A percentile compares a stretch with the other conserved stretches of the same genome.
These are phyloP conservation scores for Cremastinae sp. DNA, from an alignment of 2,888 invertebrate species.

Conservation along the genomic window DNA sequence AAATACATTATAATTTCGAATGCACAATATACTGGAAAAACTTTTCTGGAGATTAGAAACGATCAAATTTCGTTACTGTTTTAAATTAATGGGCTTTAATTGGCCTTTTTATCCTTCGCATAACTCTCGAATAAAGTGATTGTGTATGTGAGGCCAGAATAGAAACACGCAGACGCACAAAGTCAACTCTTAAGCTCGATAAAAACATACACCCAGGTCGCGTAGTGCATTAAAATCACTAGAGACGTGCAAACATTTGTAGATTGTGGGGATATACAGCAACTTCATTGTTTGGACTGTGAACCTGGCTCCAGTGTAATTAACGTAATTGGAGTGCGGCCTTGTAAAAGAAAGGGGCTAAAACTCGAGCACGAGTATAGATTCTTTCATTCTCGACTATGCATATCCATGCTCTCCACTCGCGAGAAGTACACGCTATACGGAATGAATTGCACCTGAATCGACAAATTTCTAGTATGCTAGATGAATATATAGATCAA, in stretches of 20 bases:
- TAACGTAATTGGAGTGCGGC: slow-evolving; percentile 61
- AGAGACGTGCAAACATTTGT: slow-evolving; percentile 58
- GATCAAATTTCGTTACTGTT: slow-evolving; percentile 7
- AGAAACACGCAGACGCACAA: neutral
- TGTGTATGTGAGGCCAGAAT: neutral
- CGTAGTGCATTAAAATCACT: slow-evolving; percentile 42
- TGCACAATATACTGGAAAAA: slow-evolving; percentile 1
- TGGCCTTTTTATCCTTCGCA: slow-evolving; percentile 41
- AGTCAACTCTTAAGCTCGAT: neutral
- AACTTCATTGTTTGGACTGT: slow-evolving; percentile 57
- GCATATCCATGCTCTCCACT: slow-evolving; percentile 16
- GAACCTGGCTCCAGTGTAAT: slow-evolving; percentile 51
- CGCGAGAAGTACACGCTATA: slow-evolving; percentile 39
- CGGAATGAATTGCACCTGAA: slow-evolving; percentile 34
- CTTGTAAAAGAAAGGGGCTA: slow-evolving; percentile 53
- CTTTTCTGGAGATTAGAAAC: neutral
- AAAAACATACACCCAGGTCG: neutral
- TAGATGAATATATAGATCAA: slow-evolving; percentile 7
- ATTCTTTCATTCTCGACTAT: slow-evolving; percentile 9
- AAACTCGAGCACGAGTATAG: slow-evolving; percentile 47
- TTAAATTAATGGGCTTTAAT: slow-evolving; percentile 35
- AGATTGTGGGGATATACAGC: slow-evolving; percentile 55
- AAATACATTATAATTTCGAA: neutral
- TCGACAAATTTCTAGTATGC: slow-evolving; percentile 26
- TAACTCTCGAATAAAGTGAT: neutral